phyloP scores from a whole-genome alignment of 1,140 invertebrate genomes.

The Eurosta solidaginis region DNA sequence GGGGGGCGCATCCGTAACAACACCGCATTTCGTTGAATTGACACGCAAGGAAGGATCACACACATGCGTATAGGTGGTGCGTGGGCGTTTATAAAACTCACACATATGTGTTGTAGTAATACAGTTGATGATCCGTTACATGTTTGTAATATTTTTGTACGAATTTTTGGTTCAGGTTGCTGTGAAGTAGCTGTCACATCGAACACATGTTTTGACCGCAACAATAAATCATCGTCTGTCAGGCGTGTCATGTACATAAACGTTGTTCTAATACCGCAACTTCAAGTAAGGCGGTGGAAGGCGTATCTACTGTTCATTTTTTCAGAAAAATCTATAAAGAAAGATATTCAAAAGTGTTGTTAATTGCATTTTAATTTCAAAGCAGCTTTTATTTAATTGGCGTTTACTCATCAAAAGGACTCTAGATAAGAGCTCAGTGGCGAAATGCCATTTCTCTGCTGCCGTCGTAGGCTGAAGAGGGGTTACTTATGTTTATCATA shows the following conservation, averaged over 20 bases:
- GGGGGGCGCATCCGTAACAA: constrained; percentile 55
- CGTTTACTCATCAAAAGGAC: too few species aligned
- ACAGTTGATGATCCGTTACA: background rate
- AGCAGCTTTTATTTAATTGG: too few species aligned
- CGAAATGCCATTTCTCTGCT: too few species aligned
- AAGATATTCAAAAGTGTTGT: too few species aligned
- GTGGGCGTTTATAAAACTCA: constrained; percentile 34
- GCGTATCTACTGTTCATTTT: background rate
- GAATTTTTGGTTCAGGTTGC: constrained; percentile 39
- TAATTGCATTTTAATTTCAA: too few species aligned
- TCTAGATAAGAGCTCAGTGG: too few species aligned
- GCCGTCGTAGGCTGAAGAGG: too few species aligned
- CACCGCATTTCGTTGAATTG: constrained; percentile 35
- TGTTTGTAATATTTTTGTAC: background rate
- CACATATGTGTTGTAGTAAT: background rate
- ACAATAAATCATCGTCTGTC: constrained; percentile 57
- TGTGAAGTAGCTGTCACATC: constrained; percentile 58
- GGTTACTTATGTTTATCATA: too few species aligned
- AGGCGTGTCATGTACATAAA: constrained; percentile 41
- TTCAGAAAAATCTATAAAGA: background rate
- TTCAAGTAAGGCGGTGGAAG: background rate
- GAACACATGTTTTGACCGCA: constrained; percentile 59
- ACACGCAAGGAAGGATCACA: constrained; percentile 46
- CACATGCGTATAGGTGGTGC: constrained; percentile 42
- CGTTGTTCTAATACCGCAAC: background rate